Base-by-base conservation (phyloP, 64 coral and sea anemone genomes). In the Cladopsammia gracilis region DNA sequence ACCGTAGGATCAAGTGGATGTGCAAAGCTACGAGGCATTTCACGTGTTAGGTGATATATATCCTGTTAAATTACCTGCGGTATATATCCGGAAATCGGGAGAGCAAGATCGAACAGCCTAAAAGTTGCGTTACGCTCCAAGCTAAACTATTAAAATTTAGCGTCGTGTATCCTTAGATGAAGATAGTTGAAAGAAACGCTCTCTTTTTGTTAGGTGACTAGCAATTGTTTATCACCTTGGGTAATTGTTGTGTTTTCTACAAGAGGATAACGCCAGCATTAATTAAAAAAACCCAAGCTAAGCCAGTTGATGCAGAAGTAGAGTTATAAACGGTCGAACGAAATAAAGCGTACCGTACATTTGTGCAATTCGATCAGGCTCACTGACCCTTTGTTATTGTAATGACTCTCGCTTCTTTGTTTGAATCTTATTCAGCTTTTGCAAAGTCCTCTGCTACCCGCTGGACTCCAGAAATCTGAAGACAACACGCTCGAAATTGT, bases 301-400 rank as follows among this genome's bases (percentile, higher is more conserved):
- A 68, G 47, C 80, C 11, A 84, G 44, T 66, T 24, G 62, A 84
- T n/a, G 75, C 10, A 67, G 43, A 67, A 84, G 43, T 64, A 61
- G 13, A 59, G 79, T 64, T 62, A 60, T 62, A 60, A 82, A 48
- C 80, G 80, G 67, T 84, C 80, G 67, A n/a, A 68, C 62, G 80
- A 84, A 84, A 45, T 84, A 59, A 84, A 52, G 62, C 80, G 80
- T 84, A 84, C 80, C 80, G 80, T 84, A 84, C 80, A 67, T 84
- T 84, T 84, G 80, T 84, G 80, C 80, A 84, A 84, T 84, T 62
- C 80, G 80, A 84, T 84, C 80, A 64, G 80, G 80, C 80, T 64
- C 80, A 84, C 18, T 84, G 62, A 50, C 80, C 80, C 80, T 84
- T 84, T 84, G 80, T 84, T 68, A 84, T 84, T 84, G 80, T 84